phyloP scores from a whole-genome alignment of 2,797 vertebrate species.

The Oryzias sinensis region DNA sequence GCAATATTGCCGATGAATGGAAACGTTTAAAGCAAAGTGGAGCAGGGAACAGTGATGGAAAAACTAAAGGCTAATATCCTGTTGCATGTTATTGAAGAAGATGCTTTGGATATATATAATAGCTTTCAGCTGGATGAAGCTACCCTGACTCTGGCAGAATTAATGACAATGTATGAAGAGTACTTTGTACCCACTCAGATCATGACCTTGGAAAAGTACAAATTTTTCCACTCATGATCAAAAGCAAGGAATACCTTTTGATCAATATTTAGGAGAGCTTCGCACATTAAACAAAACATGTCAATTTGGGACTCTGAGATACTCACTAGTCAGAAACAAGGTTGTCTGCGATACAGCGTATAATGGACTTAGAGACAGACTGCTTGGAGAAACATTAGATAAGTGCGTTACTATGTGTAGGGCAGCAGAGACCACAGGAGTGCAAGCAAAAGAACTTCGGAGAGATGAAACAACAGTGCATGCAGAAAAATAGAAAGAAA shows the following conservation, averaged over 20 bases:
- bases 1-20: too few relatives aligned
- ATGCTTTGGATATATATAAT: conserved; percentile 7
- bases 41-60: too few relatives aligned
- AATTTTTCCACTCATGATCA: neutral
- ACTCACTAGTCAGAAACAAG: neutral
- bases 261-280: neutral
- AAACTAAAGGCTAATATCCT: too few relatives aligned
- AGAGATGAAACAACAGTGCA: conserved; percentile 9
- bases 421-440: conserved; percentile 13
- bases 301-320: too few relatives aligned
- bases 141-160: neutral
- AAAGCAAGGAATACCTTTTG: conserved; percentile 2
- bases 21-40: too few relatives aligned
- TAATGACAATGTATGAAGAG: conserved; percentile 3
- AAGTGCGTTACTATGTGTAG: conserved; percentile 13
- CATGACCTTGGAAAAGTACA: conserved; percentile 1
- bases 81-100: neutral
- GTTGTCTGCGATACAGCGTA: conserved; percentile 8
- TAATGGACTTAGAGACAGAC: conserved; percentile 9
- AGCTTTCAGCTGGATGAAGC: neutral
- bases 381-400: conserved; percentile 17
- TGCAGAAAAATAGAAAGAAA: neutral
- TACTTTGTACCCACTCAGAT: conserved; percentile 3
- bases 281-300: too few relatives aligned
- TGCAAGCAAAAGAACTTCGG: conserved; percentile 8